Evolutionary conservation across 2,113 vertebrate genomes (phyloP).

Genomic region (Antechinus flavipes): DNA sequence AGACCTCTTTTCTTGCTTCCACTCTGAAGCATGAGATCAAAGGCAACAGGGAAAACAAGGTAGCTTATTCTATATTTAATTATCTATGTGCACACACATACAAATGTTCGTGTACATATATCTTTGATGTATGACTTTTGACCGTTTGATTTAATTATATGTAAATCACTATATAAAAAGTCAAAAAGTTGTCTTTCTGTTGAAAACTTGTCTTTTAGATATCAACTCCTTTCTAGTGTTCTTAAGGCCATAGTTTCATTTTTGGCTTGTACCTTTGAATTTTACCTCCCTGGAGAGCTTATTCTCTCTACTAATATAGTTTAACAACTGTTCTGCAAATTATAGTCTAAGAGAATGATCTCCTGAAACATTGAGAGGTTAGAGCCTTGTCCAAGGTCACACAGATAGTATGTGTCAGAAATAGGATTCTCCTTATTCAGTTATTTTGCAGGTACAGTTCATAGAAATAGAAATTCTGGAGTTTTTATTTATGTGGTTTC

Average conservation of each 20-base stretch:
- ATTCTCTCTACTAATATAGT: background rate
- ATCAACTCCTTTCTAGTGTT: background rate
- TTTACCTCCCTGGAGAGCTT: background rate
- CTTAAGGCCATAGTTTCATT: background rate
- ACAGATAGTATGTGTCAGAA: background rate
- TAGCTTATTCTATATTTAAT: too few relatives aligned
- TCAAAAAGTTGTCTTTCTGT: background rate
- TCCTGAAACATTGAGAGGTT: background rate
- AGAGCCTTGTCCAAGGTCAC: background rate
- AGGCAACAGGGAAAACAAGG: too few relatives aligned
- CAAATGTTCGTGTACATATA: too few relatives aligned
- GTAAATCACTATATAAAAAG: background rate
- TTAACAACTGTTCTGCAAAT: background rate
- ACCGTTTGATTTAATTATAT: background rate
- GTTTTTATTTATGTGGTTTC: background rate
- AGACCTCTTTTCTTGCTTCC: too few relatives aligned
- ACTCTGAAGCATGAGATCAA: too few relatives aligned
- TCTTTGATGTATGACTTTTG: background rate
- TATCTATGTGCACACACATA: too few relatives aligned
- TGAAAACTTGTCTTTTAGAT: background rate
- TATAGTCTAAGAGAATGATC: background rate
- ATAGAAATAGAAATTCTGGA: background rate
- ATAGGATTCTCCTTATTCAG: background rate
- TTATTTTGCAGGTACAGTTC: background rate
- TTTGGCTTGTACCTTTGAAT: background rate